These are phyloP conservation scores for Artemia franciscana DNA, from an alignment of 1,140 invertebrate genomes.

Conservation along the genomic window DNA sequence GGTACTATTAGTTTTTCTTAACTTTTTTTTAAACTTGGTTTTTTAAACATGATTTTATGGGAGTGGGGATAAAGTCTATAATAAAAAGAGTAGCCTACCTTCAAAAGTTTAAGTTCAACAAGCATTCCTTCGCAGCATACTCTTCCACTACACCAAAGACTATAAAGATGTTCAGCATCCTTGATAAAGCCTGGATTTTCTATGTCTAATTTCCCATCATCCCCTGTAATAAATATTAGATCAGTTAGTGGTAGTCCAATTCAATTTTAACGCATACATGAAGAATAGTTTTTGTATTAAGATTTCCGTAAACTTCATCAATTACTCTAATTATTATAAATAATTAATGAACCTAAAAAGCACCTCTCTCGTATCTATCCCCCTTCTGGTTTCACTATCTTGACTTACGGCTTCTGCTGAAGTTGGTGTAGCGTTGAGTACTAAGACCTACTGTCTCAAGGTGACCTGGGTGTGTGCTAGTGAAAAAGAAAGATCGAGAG, in stretches of 20 bases:
- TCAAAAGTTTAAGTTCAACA: conserved; percentile 78
- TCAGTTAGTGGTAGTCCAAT: not conserved
- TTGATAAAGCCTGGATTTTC: conserved; percentile 44
- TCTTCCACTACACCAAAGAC: conserved; percentile 83
- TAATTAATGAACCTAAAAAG: not conserved
- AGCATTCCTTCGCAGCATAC: conserved; percentile 88
- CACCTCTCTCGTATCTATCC: not conserved
- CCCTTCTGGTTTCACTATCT: too few species aligned
- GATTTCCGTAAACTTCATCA: too few species aligned
- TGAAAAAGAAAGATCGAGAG: too few species aligned
- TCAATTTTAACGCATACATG: conserved; percentile 2
- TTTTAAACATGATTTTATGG: too few species aligned
- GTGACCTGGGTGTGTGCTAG: too few species aligned
- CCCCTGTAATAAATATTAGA: conserved; percentile 25
- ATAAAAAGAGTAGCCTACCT: too few species aligned
- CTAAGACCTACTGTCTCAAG: too few species aligned
- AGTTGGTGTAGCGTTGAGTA: too few species aligned
- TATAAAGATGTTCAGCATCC: conserved; percentile 84
- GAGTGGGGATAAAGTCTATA: too few species aligned
- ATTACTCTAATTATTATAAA: not conserved
- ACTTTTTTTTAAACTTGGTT: too few species aligned
- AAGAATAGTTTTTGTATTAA: conserved; percentile 5
- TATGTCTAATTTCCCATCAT: conserved; percentile 43
- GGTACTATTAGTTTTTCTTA: too few species aligned
- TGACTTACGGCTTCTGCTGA: too few species aligned